Percentiles rank a stretch among this genome's conserved stretches.
Conservation (phyloP, 2,113 vertebrate species). For the Ictalurus furcatus region DNA sequence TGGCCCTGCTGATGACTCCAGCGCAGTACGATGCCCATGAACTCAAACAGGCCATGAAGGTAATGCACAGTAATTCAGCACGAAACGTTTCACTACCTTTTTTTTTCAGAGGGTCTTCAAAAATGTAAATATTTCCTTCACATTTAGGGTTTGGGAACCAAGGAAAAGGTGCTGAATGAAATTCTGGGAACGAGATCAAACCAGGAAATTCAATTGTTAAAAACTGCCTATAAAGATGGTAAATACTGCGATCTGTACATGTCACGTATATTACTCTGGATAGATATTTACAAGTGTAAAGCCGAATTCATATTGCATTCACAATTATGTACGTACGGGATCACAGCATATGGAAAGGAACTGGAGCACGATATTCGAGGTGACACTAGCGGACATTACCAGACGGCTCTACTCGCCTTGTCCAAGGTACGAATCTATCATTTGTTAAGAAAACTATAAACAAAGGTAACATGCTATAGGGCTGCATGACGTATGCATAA, state of each 20-base stretch:
- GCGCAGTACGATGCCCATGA: slow-evolving; percentile 84
- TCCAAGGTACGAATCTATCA: slow-evolving; percentile 42
- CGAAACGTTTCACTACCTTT: neutral
- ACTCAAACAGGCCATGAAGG: slow-evolving; percentile 71
- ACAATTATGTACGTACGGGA: neutral
- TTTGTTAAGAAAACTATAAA: neutral
- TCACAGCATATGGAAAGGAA: slow-evolving; percentile 38
- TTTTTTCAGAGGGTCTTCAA: neutral
- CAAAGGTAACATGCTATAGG: neutral
- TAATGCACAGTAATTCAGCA: slow-evolving; percentile 35
- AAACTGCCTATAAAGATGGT: slow-evolving; percentile 80
- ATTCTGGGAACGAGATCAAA: slow-evolving; percentile 85
- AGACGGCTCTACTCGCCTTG: slow-evolving; percentile 42
- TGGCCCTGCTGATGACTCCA: slow-evolving; percentile 85
- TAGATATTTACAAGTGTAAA: neutral
- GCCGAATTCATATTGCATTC: neutral
- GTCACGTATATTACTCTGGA: neutral
- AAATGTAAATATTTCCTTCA: neutral
- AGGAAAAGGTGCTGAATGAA: slow-evolving; percentile 83
- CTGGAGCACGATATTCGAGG: slow-evolving; percentile 44
- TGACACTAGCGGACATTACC: slow-evolving; percentile 31
- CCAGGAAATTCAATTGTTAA: slow-evolving; percentile 75
- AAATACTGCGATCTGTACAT: neutral
- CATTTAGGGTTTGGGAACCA: slow-evolving; percentile 82
- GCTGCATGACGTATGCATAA: neutral